Evolutionary conservation across 2,888 invertebrate species (phyloP).

Genomic region (Drosophila longiperda): DNA sequence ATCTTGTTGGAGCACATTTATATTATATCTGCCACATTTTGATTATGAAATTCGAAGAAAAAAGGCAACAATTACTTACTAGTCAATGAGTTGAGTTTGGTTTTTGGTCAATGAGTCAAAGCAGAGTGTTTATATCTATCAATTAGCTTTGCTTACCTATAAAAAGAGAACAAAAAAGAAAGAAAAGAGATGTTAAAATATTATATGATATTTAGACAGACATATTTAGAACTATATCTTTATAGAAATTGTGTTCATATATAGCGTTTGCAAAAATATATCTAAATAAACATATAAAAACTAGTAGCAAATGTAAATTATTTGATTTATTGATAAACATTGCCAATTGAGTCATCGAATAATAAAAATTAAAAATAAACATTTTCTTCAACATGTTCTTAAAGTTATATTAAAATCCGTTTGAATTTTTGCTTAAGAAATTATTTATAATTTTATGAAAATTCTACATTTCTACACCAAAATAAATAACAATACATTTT

Average conservation of each 20-base stretch:
- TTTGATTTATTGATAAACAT: conserved; percentile 57
- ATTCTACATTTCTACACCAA: background rate
- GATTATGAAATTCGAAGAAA: conserved; percentile 15
- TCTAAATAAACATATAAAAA: conserved; percentile 28
- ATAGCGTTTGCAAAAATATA: conserved; percentile 23
- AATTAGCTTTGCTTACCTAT: conserved; percentile 47
- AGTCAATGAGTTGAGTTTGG: conserved; percentile 9
- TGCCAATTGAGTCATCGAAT: conserved; percentile 8
- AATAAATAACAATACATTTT: background rate
- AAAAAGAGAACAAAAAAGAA: conserved; percentile 10
- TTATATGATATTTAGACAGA: conserved; percentile 20
- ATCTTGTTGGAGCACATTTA: conserved; percentile 18
- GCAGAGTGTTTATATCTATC: conserved; percentile 9
- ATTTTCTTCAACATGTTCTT: background rate
- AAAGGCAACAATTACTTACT: conserved; percentile 40
- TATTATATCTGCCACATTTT: conserved; percentile 4
- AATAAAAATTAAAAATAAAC: background rate
- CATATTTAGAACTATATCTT: conserved; percentile 14
- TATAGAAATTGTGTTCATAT: conserved; percentile 6
- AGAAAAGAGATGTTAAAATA: conserved; percentile 22
- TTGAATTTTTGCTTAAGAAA: background rate
- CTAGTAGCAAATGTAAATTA: conserved; percentile 9
- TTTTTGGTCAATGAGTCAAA: background rate
- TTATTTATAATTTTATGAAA: background rate
- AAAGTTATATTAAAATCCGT: background rate